Conservation (phyloP, 2,797 vertebrate genomes). For the Enteromius mattozi region DNA sequence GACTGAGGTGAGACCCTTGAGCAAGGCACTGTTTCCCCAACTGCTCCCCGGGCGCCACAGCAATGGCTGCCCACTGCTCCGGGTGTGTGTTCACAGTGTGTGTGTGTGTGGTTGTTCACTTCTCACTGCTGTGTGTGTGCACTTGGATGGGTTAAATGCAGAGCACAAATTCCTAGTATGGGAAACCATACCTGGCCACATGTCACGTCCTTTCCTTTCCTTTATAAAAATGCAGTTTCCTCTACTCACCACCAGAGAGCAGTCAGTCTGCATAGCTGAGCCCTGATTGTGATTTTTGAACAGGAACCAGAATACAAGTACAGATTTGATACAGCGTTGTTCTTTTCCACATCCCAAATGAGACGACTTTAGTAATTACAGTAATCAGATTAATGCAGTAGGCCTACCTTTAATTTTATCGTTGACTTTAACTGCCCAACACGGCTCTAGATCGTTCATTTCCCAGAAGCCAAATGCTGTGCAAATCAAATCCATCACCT, state of each 20-base stretch:
- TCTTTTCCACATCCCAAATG: not conserved
- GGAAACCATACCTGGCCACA: no score
- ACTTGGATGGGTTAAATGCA: no score
- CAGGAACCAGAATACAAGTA: not conserved
- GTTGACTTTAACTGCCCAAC: not conserved
- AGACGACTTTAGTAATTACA: not conserved
- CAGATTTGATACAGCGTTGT: not conserved
- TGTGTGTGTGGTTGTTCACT: no score
- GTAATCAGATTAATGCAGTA: not conserved
- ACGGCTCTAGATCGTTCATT: not conserved
- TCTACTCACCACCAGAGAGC: slow-evolving; percentile 48
- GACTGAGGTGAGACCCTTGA: no score
- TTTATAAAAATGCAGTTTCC: not conserved
- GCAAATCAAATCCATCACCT: slow-evolving; percentile 33
- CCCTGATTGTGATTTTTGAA: not conserved
- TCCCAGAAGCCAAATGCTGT: not conserved
- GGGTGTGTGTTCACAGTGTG: no score
- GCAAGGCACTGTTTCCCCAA: no score
- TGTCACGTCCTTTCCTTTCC: no score
- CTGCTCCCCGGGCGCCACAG: no score
- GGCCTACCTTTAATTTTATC: not conserved
- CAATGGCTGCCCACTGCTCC: no score
- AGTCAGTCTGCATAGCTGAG: not conserved
- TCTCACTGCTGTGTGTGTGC: no score
- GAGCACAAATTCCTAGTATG: no score